Evolutionary conservation across 2,888 invertebrate species (phyloP).

Genomic region (Drosophila mettleri): DNA sequence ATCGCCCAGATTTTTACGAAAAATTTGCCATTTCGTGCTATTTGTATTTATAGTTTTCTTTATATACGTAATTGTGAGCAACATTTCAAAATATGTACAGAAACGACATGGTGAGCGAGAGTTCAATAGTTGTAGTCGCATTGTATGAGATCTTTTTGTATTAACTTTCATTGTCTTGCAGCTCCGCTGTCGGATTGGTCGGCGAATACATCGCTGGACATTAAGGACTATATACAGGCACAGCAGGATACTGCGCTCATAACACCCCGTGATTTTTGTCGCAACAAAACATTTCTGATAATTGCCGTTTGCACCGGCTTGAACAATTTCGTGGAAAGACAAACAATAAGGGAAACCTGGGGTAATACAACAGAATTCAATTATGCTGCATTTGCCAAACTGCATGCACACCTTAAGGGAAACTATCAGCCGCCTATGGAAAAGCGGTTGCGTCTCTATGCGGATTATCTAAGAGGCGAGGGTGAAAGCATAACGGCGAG

Average conservation of each 20-base stretch:
- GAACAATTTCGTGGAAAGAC: conserved; percentile 88
- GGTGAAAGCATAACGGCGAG: conserved; percentile 44
- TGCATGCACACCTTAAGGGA: conserved; percentile 80
- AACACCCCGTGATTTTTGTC: conserved; percentile 87
- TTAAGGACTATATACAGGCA: conserved; percentile 90
- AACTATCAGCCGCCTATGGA: conserved; percentile 76
- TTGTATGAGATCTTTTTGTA: neutral
- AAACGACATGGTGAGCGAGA: conserved; percentile 76
- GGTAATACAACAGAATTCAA: conserved; percentile 84
- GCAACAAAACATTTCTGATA: conserved; percentile 87
- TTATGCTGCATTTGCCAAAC: conserved; percentile 80
- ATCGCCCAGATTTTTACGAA: conserved; percentile 71
- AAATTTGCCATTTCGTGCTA: conserved; percentile 61
- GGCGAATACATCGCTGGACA: conserved; percentile 90
- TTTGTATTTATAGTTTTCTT: conserved; percentile 62
- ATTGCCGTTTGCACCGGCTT: conserved; percentile 92
- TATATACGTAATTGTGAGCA: conserved; percentile 75
- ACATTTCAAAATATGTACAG: conserved; percentile 75
- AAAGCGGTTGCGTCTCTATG: conserved; percentile 70
- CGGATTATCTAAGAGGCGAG: conserved; percentile 69
- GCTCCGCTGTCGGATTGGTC: conserved; percentile 89
- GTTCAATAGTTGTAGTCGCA: too few relatives aligned
- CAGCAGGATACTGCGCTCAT: conserved; percentile 89
- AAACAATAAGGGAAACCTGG: conserved; percentile 85
- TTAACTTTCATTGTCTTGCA: conserved; percentile 43